phyloP scores from a whole-genome alignment of 2,797 vertebrate species.

The Poeciliopsis presidionis region DNA sequence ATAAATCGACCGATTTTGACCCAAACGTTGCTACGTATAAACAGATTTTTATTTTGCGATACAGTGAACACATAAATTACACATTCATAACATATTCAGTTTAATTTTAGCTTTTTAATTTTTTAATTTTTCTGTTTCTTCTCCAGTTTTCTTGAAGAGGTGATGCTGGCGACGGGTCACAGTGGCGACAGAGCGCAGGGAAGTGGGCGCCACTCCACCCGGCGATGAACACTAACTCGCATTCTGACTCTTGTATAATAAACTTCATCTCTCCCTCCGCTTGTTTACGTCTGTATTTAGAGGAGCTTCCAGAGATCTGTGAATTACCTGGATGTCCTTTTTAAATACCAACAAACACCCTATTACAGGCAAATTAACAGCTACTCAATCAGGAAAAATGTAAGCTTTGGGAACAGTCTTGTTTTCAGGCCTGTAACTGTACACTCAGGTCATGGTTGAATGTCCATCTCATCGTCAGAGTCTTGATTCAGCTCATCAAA shows the following conservation, averaged over 20 bases:
- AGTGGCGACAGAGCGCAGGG: constrained; percentile 53
- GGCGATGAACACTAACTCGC: constrained; percentile 59
- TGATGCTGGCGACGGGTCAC: constrained; percentile 63
- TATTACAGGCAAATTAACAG: neutral
- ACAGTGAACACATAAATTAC: neutral
- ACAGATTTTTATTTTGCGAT: neutral
- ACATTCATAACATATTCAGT: neutral
- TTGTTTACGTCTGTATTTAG: constrained; percentile 4
- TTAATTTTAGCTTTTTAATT: neutral
- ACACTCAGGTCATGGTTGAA: neutral
- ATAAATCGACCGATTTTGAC: too few relatives aligned
- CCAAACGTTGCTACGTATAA: neutral
- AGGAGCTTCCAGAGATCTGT: neutral
- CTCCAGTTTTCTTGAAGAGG: constrained; percentile 80
- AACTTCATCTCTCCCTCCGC: constrained; percentile 35
- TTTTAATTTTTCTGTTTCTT: neutral
- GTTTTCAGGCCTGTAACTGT: constrained; percentile 1
- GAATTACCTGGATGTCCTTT: neutral
- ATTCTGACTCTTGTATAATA: neutral
- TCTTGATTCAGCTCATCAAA: neutral
- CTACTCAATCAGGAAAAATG: neutral
- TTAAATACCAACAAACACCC: neutral
- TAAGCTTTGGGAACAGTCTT: neutral
- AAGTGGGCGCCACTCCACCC: constrained; percentile 58
- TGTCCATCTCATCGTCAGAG: neutral